Percentiles rank a stretch among this genome's conserved stretches.
Evolutionary conservation across 2,113 vertebrate genomes (phyloP).

Genomic region (Anseranas semipalmata): DNA sequence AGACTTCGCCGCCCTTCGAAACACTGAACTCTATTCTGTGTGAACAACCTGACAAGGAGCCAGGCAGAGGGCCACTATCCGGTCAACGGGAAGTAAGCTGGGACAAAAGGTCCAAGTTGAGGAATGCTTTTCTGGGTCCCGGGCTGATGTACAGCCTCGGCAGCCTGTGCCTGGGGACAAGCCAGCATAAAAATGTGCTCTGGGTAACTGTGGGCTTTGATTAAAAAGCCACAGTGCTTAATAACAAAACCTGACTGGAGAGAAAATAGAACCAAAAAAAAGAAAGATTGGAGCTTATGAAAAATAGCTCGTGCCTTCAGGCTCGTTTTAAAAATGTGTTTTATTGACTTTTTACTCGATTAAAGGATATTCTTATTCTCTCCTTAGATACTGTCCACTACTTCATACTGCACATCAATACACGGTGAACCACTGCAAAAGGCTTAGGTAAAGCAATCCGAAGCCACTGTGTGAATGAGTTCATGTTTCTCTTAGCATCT

Average conservation of each 20-base stretch:
- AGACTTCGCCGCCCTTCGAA: conserved; percentile 49
- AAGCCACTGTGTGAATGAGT: neutral
- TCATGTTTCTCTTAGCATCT: conserved; percentile 35
- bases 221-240: conserved; percentile 61
- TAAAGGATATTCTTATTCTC: conserved; percentile 54
- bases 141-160: conserved; percentile 77
- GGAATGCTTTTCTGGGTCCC: conserved; percentile 78
- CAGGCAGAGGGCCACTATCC: conserved; percentile 67
- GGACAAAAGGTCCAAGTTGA: conserved; percentile 87
- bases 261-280: neutral
- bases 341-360: conserved; percentile 47
- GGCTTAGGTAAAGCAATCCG: conserved; percentile 5
- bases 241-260: conserved; percentile 46
- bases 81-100: conserved; percentile 85
- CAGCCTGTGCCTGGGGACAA: conserved; percentile 68
- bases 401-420: neutral
- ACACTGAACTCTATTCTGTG: conserved; percentile 69
- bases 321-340: conserved; percentile 35
- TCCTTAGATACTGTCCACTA: neutral
- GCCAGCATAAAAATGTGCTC: conserved; percentile 71
- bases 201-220: conserved; percentile 55
- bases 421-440: neutral
- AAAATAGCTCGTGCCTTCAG: neutral
- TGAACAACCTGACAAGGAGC: conserved; percentile 65
- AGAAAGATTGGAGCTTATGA: conserved; percentile 8